Base-by-base conservation (phyloP, 2,113 vertebrate species). In the Trematomus loennbergii region DNA sequence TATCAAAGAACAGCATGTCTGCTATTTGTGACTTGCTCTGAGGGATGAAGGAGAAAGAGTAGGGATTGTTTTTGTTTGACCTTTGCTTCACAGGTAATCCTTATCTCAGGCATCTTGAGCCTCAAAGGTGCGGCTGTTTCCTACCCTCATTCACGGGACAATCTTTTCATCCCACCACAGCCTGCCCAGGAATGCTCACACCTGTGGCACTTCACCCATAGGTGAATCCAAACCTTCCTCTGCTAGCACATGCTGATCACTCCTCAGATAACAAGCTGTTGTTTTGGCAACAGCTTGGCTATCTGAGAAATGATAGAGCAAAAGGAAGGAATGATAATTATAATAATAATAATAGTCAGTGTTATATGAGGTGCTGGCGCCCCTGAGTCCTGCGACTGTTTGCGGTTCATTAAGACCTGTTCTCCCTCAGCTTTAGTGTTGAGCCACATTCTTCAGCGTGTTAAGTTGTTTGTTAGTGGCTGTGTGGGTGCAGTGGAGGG, bases 221-320 rank as follows among this genome's bases (percentile, higher is more conserved):
- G 60, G 80, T 70, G n/a, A 82, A 87, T 79, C 80, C 74, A 73
- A 79, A 81, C 80, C 29, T 10, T 9, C 74, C 48, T 87, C 71
- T 81, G 84, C 81, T 48, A 20, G 72, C 66, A 73, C 80, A 84
- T 66, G 83, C 87, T 75, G 89, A 94, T 94, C 79, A 59, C 75
- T 77, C 62, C 65, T 83, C 69, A 68, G 89, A 91, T 93, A 92
- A 92, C 83, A 80, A 83, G 85, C 64, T 81, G 86, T 81, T 93
- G 91, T 93, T 93, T 87, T 93, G 89, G 83, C 84, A 93, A 93
- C 90, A 93, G 78, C 45, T 75, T 72, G 71, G 76, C 71, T 70
- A 83, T 79, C 62, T 86, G 72, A 84, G 78, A 87, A 90, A 93
- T 90, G 80, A 88, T 72, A 90, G 91, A 84, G 87, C 83, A 62